phyloP scores from a whole-genome alignment of 2,797 vertebrate species.

The Craterocephalus amniculus region DNA sequence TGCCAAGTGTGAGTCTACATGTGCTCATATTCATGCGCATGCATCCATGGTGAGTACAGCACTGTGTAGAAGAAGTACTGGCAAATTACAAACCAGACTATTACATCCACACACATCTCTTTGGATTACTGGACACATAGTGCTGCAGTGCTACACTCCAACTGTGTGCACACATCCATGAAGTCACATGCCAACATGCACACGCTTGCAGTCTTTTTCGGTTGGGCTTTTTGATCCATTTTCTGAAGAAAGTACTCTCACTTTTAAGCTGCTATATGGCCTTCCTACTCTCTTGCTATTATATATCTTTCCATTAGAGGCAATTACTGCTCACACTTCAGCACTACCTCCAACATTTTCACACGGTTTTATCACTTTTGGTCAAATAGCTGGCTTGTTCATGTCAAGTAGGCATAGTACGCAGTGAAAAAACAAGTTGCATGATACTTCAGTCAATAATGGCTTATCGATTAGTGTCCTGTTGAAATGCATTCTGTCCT shows the following conservation, averaged over 20 bases:
- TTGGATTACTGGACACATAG: slow-evolving; percentile 61
- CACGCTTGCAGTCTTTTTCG: slow-evolving; percentile 15
- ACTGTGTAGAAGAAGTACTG: slow-evolving; percentile 41
- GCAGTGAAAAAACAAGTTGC: slow-evolving; percentile 57
- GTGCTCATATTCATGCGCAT: slow-evolving; percentile 21
- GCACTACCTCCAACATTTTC: slow-evolving; percentile 59
- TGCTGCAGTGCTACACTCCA: slow-evolving; percentile 25
- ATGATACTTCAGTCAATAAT: slow-evolving; percentile 54
- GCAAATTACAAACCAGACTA: slow-evolving; percentile 67
- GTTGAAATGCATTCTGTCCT: background rate
- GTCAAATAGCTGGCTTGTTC: slow-evolving; percentile 65
- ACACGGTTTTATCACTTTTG: slow-evolving; percentile 60
- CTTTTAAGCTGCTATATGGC: slow-evolving; percentile 69
- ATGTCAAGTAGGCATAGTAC: slow-evolving; percentile 67
- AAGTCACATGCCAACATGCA: slow-evolving; percentile 2
- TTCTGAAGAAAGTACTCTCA: slow-evolving; percentile 72
- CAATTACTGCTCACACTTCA: slow-evolving; percentile 68
- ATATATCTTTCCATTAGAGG: slow-evolving; percentile 76
- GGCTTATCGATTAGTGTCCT: background rate
- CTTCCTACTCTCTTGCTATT: slow-evolving; percentile 75
- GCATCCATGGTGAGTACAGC: slow-evolving; percentile 30
- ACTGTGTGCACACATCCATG: slow-evolving; percentile 7
- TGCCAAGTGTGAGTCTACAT: slow-evolving; percentile 26
- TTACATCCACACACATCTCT: slow-evolving; percentile 40
- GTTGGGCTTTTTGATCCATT: slow-evolving; percentile 67